A percentile compares a stretch with the other conserved stretches of the same genome.
These are phyloP conservation scores for Ctenodactylus gundi DNA, from an alignment of 2,113 vertebrate genomes.

Conservation along the genomic window DNA sequence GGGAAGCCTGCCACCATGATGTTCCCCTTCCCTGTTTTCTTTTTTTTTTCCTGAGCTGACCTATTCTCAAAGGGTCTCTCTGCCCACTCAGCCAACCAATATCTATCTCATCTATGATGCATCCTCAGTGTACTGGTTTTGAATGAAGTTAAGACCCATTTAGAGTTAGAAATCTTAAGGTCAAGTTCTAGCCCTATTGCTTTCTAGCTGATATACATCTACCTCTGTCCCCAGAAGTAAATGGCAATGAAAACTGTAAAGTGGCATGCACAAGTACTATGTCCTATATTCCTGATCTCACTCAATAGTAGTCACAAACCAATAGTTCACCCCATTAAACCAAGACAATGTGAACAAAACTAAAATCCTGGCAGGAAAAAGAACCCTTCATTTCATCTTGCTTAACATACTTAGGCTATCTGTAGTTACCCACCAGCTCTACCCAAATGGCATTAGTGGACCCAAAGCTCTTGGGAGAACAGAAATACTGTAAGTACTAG, in stretches of 20 bases:
- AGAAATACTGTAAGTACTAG: not conserved
- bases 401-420: not conserved
- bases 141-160: not conserved
- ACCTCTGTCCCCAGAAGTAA: constrained; percentile 11
- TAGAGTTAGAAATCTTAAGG: constrained; percentile 42
- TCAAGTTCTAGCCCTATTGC: constrained; percentile 6
- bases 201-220: constrained; percentile 24
- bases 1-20: not conserved
- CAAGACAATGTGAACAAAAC: not conserved
- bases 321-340: not conserved
- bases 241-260: constrained; percentile 23
- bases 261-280: not conserved
- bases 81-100: not conserved
- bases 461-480: not conserved
- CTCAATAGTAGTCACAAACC: not conserved
- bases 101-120: not conserved
- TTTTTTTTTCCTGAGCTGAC: not conserved
- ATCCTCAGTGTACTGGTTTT: not conserved
- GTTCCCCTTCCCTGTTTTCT: not conserved
- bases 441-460: constrained; percentile 60
- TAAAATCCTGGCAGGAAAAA: not conserved
- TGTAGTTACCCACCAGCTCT: not conserved
- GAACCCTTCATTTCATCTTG: not conserved
- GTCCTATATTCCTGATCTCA: not conserved
- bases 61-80: not conserved